Base-by-base conservation (phyloP, 1,140 invertebrate genomes). In the Batillaria attramentaria region DNA sequence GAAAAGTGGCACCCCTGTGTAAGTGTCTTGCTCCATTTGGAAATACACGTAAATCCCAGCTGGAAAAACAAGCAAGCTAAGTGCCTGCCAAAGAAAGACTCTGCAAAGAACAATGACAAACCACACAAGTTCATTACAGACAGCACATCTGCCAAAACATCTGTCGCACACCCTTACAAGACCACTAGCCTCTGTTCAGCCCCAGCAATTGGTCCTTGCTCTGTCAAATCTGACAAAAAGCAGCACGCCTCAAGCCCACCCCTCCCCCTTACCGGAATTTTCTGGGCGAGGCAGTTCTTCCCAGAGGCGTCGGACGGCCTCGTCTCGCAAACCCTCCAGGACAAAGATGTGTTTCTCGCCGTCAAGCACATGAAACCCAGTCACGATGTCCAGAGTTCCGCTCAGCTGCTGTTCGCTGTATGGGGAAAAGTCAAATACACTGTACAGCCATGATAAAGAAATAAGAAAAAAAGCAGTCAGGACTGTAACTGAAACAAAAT, bases 361-460 rank as follows among this genome's bases (percentile, higher is more conserved):
- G 81, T 91, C 91, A 81, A 91, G 81, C 10, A 91, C 77, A 41
- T 91, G 90, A 80, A 91, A 91, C 10, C 91, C 91, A 35, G 89
- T 91, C 43, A 91, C 80, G 35, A 91, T 89, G 80, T 91, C 85
- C 77, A 91, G 78, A 8, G 78, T 73, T 46, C 85, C 78, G 74
- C 87, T 88, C 57, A 75, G 62, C 79, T 89, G 88, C 72, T 91
- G 90, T 31, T 86, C 85, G 10, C 90, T 91, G 79, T 1, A 81
- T n/a, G n/a, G n/a, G n/a, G n/a, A n/a, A n/a, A n/a, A n/a, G n/a
- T n/a, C n/a, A n/a, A n/a, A n/a, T n/a, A n/a, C n/a, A n/a, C n/a
- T n/a, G n/a, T n/a, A n/a, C n/a, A n/a, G n/a, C n/a, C n/a, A 33
- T 65, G 18, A 28, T 16, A 24, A 65, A 65, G 0, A 10, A 8